Evolutionary conservation across 2,888 invertebrate genomes (phyloP).

Genomic region (Ditula angustiorana): DNA sequence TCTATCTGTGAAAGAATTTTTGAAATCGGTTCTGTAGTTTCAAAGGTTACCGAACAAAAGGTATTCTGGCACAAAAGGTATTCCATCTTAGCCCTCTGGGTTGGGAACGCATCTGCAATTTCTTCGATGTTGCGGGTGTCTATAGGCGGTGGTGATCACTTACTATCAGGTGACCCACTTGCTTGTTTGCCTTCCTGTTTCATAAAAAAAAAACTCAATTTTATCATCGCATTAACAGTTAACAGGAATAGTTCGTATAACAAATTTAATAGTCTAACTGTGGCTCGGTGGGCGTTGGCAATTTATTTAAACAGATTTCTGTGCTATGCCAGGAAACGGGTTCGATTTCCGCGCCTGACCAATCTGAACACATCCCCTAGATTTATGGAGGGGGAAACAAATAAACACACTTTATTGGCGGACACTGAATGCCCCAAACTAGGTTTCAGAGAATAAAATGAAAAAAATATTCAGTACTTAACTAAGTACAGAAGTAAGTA

Average conservation of each 20-base stretch:
- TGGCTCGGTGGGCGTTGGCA: background rate
- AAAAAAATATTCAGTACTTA: background rate
- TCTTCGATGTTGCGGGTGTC: too few relatives aligned
- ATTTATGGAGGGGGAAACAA: constrained; percentile 22
- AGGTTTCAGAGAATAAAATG: background rate
- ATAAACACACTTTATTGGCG: constrained; percentile 14
- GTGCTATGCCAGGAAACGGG: constrained; percentile 10
- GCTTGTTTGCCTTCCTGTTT: too few relatives aligned
- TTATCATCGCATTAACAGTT: background rate
- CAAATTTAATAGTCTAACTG: background rate
- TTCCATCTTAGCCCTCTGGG: too few relatives aligned
- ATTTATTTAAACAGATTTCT: constrained; percentile 18
- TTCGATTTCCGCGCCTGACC: constrained; percentile 27
- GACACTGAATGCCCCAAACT: background rate
- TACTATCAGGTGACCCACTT: too few relatives aligned
- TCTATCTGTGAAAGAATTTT: too few relatives aligned
- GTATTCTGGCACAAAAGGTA: too few relatives aligned
- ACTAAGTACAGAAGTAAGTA: too few relatives aligned
- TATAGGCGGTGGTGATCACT: too few relatives aligned
- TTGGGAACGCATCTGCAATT: too few relatives aligned
- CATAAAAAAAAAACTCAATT: background rate
- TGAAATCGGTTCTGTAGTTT: too few relatives aligned
- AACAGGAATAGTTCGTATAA: background rate
- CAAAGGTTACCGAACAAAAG: too few relatives aligned
- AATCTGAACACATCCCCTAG: constrained; percentile 21